Evolutionary conservation across 2,113 vertebrate species (phyloP).

Genomic region (Pachyramphus minor): DNA sequence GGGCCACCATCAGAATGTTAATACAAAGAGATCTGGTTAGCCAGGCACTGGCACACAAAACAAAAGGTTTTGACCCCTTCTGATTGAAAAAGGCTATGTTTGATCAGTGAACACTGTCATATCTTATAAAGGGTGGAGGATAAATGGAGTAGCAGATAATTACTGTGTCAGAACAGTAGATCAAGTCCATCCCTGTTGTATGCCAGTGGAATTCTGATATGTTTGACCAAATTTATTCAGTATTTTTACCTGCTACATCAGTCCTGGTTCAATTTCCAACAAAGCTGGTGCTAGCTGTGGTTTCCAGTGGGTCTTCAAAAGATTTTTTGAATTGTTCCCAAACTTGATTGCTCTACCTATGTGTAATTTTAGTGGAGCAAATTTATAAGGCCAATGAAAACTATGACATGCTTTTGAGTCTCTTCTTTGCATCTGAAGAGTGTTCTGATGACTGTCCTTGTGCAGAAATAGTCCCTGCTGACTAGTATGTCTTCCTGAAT

Average conservation of each 20-base stretch:
- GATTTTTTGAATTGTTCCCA: background rate
- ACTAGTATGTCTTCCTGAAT: background rate
- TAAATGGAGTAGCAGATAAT: slow-evolving; percentile 4
- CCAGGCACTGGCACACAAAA: background rate
- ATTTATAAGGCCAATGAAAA: background rate
- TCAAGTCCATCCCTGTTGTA: background rate
- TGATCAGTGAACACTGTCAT: background rate
- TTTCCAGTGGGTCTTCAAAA: background rate
- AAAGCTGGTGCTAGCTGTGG: background rate
- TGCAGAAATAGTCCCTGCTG: background rate
- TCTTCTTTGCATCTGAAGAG: background rate
- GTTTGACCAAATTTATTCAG: background rate
- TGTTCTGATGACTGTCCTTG: background rate
- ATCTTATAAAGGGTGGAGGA: background rate
- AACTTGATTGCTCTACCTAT: background rate
- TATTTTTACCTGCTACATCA: background rate
- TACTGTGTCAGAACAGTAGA: background rate
- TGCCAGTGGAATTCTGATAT: background rate
- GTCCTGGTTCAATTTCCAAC: fast-evolving
- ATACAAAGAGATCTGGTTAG: background rate
- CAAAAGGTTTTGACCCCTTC: background rate
- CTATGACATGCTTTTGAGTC: background rate
- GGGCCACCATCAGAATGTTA: slow-evolving; percentile 41
- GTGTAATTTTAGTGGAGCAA: background rate
- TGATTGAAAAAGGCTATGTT: background rate